Percentiles rank a stretch among this genome's conserved stretches.
Conservation (phyloP, 1,140 invertebrate species). For the Drosophila tani region DNA sequence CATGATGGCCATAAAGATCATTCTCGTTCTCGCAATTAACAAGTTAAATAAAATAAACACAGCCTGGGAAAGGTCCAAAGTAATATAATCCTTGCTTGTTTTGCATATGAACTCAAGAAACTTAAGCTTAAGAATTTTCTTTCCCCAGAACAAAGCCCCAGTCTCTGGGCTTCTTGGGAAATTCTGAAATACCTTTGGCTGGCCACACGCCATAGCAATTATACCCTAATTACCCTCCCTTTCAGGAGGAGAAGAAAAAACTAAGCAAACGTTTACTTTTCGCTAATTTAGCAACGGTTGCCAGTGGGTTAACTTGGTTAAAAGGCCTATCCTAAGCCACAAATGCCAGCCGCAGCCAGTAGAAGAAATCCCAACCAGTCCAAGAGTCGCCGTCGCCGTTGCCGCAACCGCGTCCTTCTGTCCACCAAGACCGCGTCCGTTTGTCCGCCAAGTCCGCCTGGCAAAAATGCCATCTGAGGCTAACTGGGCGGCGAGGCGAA, state of each 20-base stretch:
- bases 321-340: constrained; percentile 58
- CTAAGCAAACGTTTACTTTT: constrained; percentile 38
- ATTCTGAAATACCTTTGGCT: neutral
- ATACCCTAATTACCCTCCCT: constrained; percentile 20
- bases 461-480: constrained; percentile 73
- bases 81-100: too few relatives aligned
- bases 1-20: neutral
- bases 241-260: neutral
- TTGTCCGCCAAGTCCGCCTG: constrained; percentile 20
- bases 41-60: neutral
- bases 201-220: constrained; percentile 3
- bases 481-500: constrained; percentile 50
- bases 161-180: neutral
- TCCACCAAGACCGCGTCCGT: neutral
- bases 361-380: constrained; percentile 68
- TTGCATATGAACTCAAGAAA: too few relatives aligned
- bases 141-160: too few relatives aligned
- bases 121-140: too few relatives aligned
- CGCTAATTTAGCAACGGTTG: constrained; percentile 38
- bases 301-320: constrained; percentile 34
- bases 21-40: neutral
- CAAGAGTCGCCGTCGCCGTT: constrained; percentile 36
- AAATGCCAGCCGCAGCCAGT: constrained; percentile 63
- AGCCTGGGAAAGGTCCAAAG: too few relatives aligned
- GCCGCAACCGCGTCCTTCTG: constrained; percentile 9